phyloP scores from a whole-genome alignment of 2,797 vertebrate genomes.

The Huso huso region DNA sequence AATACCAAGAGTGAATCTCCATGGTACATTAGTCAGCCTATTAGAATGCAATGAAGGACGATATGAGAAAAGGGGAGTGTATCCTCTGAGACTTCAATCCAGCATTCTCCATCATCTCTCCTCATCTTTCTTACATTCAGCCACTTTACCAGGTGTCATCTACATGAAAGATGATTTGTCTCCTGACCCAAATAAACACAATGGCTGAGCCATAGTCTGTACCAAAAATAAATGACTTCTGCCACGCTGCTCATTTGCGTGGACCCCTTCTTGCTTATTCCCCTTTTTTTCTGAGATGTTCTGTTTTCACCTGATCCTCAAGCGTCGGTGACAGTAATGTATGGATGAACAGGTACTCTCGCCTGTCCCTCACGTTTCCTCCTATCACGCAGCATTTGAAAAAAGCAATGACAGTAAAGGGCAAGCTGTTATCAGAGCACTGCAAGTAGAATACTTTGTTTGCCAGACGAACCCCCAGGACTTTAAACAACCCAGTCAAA shows the following conservation, averaged over 20 bases:
- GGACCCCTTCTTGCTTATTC: conserved; percentile 5
- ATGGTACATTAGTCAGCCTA: conserved; percentile 98
- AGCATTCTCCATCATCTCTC: conserved; percentile 89
- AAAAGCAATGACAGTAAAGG: conserved; percentile 64
- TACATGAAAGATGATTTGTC: conserved; percentile 92
- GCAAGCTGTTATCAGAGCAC: conserved; percentile 52
- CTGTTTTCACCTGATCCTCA: too few relatives aligned
- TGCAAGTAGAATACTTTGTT: conserved; percentile 48
- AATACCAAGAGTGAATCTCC: conserved; percentile 86
- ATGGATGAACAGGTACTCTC: conserved; percentile 78
- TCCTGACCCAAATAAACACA: conserved; percentile 96
- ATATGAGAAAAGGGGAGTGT: conserved; percentile 79
- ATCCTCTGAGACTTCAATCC: conserved; percentile 77
- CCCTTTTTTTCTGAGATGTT: too few relatives aligned
- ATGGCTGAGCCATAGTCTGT: conserved; percentile 59
- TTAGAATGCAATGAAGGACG: conserved; percentile 92
- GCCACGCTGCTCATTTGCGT: conserved; percentile 75
- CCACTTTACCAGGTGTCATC: conserved; percentile 91
- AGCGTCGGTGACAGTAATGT: conserved; percentile 65
- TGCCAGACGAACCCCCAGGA: conserved; percentile 48
- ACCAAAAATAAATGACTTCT: conserved; percentile 65
- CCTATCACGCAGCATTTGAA: conserved; percentile 61
- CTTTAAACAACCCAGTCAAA: conserved; percentile 24
- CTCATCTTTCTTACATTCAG: conserved; percentile 86
- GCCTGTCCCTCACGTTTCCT: conserved; percentile 61